Base-by-base conservation (phyloP, 2,888 invertebrate genomes). In the Cryptosula pallasiana region DNA sequence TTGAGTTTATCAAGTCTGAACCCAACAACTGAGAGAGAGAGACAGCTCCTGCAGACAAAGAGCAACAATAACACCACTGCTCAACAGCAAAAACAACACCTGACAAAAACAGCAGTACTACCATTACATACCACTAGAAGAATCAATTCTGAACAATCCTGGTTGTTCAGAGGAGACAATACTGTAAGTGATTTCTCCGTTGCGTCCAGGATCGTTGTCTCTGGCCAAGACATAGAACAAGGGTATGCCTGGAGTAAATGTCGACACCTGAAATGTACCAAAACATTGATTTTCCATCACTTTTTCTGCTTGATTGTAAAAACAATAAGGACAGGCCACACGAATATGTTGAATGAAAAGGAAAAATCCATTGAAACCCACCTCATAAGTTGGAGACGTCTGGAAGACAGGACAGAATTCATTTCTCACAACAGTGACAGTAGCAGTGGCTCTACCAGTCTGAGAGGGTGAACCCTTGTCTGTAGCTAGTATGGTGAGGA, bases 391-490 rank as follows among this genome's bases (percentile, higher is more conserved):
- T 32, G 27, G 63, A 13, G 63, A 63, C 2, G 63, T 13, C 63
- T 63, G 63, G 55, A 55, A 55, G 20, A 71, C 71, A 9, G 55
- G 55, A 29, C 63, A 63, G 55, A n/a, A n/a, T 3, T 5, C 32
- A n/a, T 63, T 63, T 27, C 76, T 72, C 23, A 69, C 58, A 1
- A 79, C 76, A n/a, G 58, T 73, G 36, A 80, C 75, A 9, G 35
- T 72, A 1, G 79, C 75, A 27, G 69, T 70, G 13, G 77, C 76
- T 3, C 73, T 71, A 23, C 76, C 78, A 1, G 72, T 74, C 55
- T 75, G 75, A 2, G 75, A 45, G 16, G 76, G 76, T 13, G 55
- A 32, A 1, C 75, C 77, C 13, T 75, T 71, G 70, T 80, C 80
- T 34, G 75, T 75, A 27, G 75, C 80, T 35, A 73, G 69, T 16